Evolutionary conservation across 1,140 invertebrate species (phyloP), one percentile per base, ranked within the genome.

Genomic region (Akabosia matsudoensis): DNA sequence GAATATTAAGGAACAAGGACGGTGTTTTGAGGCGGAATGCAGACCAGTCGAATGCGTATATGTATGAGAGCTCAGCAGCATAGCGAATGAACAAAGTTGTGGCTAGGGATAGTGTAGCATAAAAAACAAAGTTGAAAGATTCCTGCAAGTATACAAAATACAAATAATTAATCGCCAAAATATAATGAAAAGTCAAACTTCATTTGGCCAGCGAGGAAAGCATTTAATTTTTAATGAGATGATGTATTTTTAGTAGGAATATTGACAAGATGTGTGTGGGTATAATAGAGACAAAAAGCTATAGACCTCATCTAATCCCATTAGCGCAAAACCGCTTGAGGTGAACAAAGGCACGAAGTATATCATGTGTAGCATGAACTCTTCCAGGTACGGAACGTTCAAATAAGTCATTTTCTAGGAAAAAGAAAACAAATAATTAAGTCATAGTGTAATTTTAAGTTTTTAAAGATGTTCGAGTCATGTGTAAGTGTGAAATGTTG

Each of bases 281-380:
- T n/a, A n/a, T n/a, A n/a, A n/a, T n/a, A n/a, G n/a, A n/a, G n/a
- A n/a, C n/a, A n/a, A n/a, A n/a, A n/a, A n/a, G n/a, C n/a, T 56
- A 56, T 16, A 16, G 54, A 72, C 70, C 33, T 51, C 37, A 7
- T 72, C 70, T 37, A 72, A 7, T 37, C 70, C 70, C 33, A 72
- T 72, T 22, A 72, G 24, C 2, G 37, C 37, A 45, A 72, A 72
- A 1, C 70, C 33, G 13, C 70, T 37, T 1, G 33, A 72, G 16
- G 70, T 72, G 28, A 72, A 72, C 16, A 72, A 22, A 30, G 70
- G 70, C 33, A 72, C 30, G 70, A 72, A 72, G 37, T 72, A 72
- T 4, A 72, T 72, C 33, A 72, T 3, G 16, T 72, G 70, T n/a
- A 72, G 70, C 37, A 72, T 45, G 37, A 72, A 51, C 24, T 72